Conservation (phyloP, 1,140 invertebrate species). For the Linepithema humile region DNA sequence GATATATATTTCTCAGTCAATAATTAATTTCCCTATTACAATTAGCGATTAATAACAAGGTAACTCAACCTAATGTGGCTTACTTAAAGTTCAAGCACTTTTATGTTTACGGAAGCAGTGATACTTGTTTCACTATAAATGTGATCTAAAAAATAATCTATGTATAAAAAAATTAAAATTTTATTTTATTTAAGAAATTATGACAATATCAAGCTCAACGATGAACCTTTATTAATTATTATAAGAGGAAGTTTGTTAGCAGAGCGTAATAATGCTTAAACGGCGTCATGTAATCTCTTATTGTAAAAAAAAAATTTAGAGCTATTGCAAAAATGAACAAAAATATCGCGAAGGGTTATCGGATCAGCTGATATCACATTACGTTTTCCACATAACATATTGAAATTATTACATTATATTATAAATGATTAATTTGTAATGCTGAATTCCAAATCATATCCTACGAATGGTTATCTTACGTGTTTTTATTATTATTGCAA, state of each 20-base stretch:
- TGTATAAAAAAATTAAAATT: not conserved
- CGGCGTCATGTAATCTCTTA: not conserved
- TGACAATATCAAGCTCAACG: not conserved
- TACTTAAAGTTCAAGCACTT: not conserved
- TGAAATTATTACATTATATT: not conserved
- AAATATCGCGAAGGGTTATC: slow-evolving; percentile 21
- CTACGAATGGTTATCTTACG: not conserved
- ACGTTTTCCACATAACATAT: not conserved
- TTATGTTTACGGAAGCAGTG: not conserved
- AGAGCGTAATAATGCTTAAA: not conserved
- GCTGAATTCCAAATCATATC: not conserved
- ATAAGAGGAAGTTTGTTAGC: not conserved
- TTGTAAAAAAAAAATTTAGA: slow-evolving; percentile 1
- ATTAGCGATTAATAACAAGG: not conserved
- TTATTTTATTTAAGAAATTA: not conserved
- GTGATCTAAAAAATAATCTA: not conserved
- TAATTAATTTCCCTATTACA: not conserved
- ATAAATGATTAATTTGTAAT: no score
- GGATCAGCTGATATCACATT: not conserved
- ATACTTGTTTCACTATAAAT: not conserved
- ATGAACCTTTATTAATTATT: not conserved
- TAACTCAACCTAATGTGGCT: not conserved
- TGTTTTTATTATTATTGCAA: no score
- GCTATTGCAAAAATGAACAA: not conserved
- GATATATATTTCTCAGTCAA: not conserved